Evolutionary conservation across 2,113 vertebrate species (phyloP).

Genomic region (Boulengerochromis microlepis): DNA sequence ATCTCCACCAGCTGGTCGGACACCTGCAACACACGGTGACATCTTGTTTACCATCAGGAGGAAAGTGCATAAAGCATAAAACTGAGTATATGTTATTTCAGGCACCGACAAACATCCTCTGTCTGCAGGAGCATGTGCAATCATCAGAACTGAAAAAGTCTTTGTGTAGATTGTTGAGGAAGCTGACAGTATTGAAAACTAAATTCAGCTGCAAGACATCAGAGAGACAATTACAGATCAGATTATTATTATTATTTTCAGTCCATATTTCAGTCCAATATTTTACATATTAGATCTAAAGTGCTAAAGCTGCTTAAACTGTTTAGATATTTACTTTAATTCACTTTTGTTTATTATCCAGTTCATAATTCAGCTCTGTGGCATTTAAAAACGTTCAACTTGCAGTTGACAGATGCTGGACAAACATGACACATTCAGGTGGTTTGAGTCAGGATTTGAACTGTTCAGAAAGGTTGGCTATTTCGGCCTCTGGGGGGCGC

Average conservation of each 20-base stretch:
- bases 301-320: background rate
- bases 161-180: background rate
- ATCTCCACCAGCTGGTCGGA: slow-evolving; percentile 81
- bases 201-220: background rate
- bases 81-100: background rate
- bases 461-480: background rate
- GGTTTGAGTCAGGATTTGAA: background rate
- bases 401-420: background rate
- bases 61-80: background rate
- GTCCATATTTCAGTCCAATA: background rate
- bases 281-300: background rate
- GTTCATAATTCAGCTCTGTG: background rate
- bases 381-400: background rate
- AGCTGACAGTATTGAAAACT: background rate
- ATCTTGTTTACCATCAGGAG: background rate
- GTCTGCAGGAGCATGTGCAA: background rate
- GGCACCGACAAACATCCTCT: fast-evolving
- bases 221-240: background rate
- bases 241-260: background rate
- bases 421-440: background rate
- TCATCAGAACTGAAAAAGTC: background rate
- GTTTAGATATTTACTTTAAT: background rate
- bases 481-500: background rate
- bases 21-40: slow-evolving; percentile 55
- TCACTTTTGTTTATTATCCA: background rate